Percentiles rank a stretch among this genome's conserved stretches.
These are phyloP conservation scores for Matsumyia berberina DNA, from an alignment of 2,888 invertebrate species.

Conservation along the genomic window DNA sequence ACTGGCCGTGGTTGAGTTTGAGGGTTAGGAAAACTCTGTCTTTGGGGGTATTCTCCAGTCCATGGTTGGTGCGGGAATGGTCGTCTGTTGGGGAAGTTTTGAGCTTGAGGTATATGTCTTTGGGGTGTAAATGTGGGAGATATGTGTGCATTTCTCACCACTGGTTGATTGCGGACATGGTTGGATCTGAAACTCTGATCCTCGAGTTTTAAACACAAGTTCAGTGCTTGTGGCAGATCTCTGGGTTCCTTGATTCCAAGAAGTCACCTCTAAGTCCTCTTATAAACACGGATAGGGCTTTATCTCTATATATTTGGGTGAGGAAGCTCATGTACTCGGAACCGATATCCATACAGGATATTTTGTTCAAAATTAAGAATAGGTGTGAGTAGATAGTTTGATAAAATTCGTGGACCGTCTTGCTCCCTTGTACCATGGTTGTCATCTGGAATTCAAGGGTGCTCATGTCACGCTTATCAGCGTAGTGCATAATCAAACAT, in stretches of 20 bases:
- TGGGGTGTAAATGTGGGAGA: too few species aligned
- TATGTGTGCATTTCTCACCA: too few species aligned
- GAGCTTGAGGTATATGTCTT: too few species aligned
- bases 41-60: too few species aligned
- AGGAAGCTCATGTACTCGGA: slow-evolving; percentile 41
- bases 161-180: background rate
- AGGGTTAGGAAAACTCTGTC: too few species aligned
- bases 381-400: slow-evolving; percentile 34
- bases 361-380: slow-evolving; percentile 64
- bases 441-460: slow-evolving; percentile 66
- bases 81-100: too few species aligned
- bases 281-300: slow-evolving; percentile 71
- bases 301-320: slow-evolving; percentile 64
- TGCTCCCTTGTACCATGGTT: slow-evolving; percentile 42
- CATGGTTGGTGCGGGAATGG: too few species aligned
- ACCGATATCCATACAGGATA: slow-evolving; percentile 61
- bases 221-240: too few species aligned
- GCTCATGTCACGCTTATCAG: slow-evolving; percentile 56
- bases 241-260: slow-evolving; percentile 40
- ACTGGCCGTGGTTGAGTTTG: too few species aligned
- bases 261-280: slow-evolving; percentile 69
- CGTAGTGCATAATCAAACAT: slow-evolving; percentile 62
- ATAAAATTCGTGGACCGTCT: slow-evolving; percentile 55
- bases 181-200: too few species aligned
- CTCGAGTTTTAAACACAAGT: too few species aligned